Evolutionary conservation across 2,797 vertebrate species (phyloP).

Genomic region (Enteromius argenteus): DNA sequence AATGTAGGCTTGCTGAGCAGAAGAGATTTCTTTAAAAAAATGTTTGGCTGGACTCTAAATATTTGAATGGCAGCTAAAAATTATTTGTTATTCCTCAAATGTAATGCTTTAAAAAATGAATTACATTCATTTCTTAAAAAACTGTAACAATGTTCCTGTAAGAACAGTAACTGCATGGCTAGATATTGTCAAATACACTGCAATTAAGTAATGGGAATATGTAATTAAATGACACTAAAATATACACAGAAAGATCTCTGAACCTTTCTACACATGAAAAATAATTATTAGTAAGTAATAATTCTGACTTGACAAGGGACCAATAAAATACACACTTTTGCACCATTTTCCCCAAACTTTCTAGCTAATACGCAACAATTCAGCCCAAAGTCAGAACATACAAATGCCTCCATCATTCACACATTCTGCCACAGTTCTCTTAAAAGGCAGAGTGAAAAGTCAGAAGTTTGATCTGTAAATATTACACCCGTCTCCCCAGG

Average conservation of each 20-base stretch:
- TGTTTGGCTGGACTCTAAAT: too few species aligned
- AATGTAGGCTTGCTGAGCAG: neutral
- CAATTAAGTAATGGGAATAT: neutral
- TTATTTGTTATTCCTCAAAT: too few species aligned
- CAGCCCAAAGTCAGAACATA: neutral
- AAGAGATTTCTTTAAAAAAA: neutral
- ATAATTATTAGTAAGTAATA: neutral
- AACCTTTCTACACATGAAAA: neutral
- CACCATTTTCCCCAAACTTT: neutral
- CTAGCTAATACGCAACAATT: slow-evolving; percentile 1
- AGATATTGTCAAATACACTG: neutral
- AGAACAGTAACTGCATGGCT: neutral
- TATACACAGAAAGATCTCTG: neutral
- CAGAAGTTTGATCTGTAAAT: slow-evolving; percentile 56
- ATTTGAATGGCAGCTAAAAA: too few species aligned
- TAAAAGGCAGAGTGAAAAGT: slow-evolving; percentile 45
- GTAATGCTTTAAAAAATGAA: too few species aligned
- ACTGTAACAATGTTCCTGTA: neutral
- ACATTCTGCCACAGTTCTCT: slow-evolving; percentile 25
- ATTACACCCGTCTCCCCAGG: slow-evolving; percentile 47
- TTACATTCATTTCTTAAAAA: too few species aligned
- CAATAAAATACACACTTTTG: neutral
- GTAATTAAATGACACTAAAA: neutral
- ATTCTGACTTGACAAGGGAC: neutral
- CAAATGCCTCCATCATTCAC: slow-evolving; percentile 19